Percentiles rank a stretch among this genome's conserved stretches.
phyloP scores from a whole-genome alignment of 2,797 vertebrate genomes.

The Petrocephalus schoutedeni region DNA sequence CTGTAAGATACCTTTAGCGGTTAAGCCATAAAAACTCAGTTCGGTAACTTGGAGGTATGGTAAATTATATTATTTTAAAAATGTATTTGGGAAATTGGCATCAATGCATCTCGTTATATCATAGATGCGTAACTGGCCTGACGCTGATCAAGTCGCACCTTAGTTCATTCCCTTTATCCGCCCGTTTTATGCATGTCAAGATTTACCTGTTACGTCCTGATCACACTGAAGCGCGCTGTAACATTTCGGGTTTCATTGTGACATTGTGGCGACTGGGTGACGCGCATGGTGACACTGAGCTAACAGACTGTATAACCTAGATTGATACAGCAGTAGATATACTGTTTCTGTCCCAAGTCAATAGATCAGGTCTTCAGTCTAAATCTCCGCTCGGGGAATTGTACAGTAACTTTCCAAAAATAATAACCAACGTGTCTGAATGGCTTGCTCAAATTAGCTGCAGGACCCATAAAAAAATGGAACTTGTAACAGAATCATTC shows the following conservation, averaged over 20 bases:
- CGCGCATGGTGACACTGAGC: neutral
- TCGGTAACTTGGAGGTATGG: neutral
- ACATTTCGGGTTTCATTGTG: neutral
- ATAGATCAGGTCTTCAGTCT: neutral
- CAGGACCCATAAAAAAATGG: neutral
- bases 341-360: neutral
- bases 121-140: neutral
- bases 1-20: neutral
- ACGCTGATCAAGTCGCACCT: neutral
- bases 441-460: neutral
- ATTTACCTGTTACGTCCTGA: constrained; percentile 7
- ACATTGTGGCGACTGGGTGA: neutral
- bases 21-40: neutral
- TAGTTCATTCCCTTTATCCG: neutral
- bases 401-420: neutral
- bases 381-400: neutral
- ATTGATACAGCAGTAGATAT: neutral
- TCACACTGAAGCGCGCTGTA: neutral
- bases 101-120: neutral
- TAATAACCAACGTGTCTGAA: neutral
- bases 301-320: neutral
- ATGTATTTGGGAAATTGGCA: neutral
- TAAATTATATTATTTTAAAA: neutral
- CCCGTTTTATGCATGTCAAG: neutral
- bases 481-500: neutral